Evolutionary conservation across 2,797 vertebrate species (phyloP).

Genomic region (Oreochromis mossambicus): DNA sequence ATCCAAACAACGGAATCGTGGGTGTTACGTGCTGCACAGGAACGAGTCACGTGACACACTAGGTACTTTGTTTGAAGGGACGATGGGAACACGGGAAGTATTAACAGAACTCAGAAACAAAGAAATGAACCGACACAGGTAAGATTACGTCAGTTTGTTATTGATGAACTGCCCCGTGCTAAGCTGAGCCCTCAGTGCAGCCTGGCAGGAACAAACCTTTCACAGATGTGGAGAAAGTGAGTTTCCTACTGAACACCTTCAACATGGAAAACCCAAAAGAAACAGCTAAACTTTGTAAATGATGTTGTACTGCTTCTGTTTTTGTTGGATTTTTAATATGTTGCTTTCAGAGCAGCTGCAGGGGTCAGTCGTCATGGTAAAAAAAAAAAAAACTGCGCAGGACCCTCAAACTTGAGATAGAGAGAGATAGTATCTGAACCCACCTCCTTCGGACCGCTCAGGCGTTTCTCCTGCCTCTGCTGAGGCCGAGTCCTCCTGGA

Average conservation of each 20-base stretch:
- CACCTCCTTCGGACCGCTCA: background rate
- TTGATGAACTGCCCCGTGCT: background rate
- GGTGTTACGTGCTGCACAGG: rapidly evolving
- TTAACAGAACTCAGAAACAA: background rate
- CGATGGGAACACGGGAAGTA: rapidly evolving
- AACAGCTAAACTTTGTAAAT: background rate
- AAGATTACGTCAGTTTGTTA: background rate
- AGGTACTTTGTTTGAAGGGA: background rate
- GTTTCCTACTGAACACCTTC: background rate
- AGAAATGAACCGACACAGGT: background rate
- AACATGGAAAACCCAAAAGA: background rate
- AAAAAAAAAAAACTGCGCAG: background rate
- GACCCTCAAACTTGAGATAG: background rate
- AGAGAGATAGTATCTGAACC: background rate
- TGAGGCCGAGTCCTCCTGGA: no score
- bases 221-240: rapidly evolving
- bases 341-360: background rate
- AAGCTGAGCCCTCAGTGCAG: background rate
- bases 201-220: background rate
- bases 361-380: background rate
- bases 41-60: background rate
- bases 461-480: background rate
- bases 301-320: background rate
- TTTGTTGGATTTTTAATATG: background rate
- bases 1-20: background rate